Evolutionary conservation across 2,113 vertebrate species (phyloP), one percentile per base, ranked within the genome.

Genomic region (Pangasianodon hypophthalmus): DNA sequence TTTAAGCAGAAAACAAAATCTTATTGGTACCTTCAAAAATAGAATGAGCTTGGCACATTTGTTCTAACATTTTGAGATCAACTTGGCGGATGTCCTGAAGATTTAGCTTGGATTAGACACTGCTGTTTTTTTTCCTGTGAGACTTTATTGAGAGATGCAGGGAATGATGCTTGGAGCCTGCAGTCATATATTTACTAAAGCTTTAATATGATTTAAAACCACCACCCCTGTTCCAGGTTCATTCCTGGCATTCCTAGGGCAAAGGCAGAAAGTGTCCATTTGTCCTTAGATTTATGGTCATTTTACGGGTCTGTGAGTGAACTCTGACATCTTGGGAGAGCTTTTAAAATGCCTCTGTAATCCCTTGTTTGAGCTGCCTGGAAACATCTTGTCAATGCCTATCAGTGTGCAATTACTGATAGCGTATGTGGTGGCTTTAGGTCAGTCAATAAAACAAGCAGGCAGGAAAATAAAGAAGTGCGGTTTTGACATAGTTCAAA

Each of bases 321-420:
- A 92, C 91, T 91, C 69, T 91, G 91, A 92, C 92, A 92, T 91
- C 91, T 86, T 85, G 69, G 64, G 73, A 93, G 90, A 90, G 91
- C 92, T 93, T 93, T 93, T 92, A 92, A 93, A 93, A 93, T 92
- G 84, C 90, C 93, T 93, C 48, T 86, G 88, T 92, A 92, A 92
- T 92, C 90, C 90, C 89, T 87, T 91, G 85, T 91, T 89, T 91
- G 86, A 92, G 90, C 84, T 87, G 88, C 52, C 88, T 88, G 91
- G 90, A 92, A 92, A 85, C 41, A 54, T 89, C 90, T 92, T 92
- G 92, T 90, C 90, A 86, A 82, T 90, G 88, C 87, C 90, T 88
- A 91, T 92, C 90, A 88, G 81, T 86, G 64, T 10, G 46, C 48
- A 29, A 16, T 92, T 90, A 91, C 84, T 89, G 89, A 92, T 91